Base-by-base conservation (phyloP, 2,113 vertebrate genomes). In the Irena cyanogastra region DNA sequence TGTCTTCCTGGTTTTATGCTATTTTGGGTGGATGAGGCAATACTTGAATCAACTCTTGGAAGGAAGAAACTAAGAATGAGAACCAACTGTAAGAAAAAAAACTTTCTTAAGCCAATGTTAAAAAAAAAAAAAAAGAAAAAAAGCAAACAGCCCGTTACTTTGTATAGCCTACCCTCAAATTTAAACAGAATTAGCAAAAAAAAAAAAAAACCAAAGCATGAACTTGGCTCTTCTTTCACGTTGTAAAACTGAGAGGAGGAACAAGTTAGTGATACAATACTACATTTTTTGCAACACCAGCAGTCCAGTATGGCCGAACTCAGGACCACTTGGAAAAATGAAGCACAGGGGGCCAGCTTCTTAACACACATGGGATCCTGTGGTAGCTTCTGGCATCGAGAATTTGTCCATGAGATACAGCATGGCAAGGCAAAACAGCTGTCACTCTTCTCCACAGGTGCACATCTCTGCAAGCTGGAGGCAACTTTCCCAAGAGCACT, bases 1-100 rank as follows among this genome's bases (percentile, higher is more conserved):
- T 33, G 39, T 71, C 39, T 87, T 87, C 61, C 72, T 82, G 41
- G 33, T 69, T 74, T 75, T 60, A 24, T 1, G 26, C 56, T 83
- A 84, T 83, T 94, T 87, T 65, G 66, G 50, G 61, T 69, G n/a
- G 26, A 80, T 94, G 63, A 94, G 82, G 76, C 78, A 95, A 83
- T 75, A 88, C 37, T 69, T 76, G 41, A 87, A 82, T 65, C 49
- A 61, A 5, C 19, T 70, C 22, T 79, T 91, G 64, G 50, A 91
- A 90, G 72, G 61, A 66, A 93, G 70, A 89, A 94, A 52, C 27
- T 37, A 79, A 93, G 52, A 95, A 90, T 19, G 19, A 82, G 57
- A 72, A 79, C 44, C 60, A 82, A 66, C 18, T 77, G 22, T 30
- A 59, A 87, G 31, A 27, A 30, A 91, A 91, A 91, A 37, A 77